Evolutionary conservation across 2,113 vertebrate genomes (phyloP), one percentile per base, ranked within the genome.

Genomic region (Embiotoca jacksoni): DNA sequence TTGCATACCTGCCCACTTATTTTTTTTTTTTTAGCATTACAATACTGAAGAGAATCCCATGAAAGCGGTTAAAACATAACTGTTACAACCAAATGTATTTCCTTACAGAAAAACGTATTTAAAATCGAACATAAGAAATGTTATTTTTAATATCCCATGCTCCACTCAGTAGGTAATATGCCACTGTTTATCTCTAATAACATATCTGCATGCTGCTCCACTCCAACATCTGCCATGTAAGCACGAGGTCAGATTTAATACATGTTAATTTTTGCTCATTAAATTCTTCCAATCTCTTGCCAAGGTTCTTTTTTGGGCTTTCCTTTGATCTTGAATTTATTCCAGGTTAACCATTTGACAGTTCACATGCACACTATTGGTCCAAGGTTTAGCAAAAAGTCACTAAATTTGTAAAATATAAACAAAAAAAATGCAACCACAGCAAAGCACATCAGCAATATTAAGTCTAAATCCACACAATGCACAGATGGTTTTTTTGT

Each of bases 261-360:
- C 93, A 95, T 95, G 94, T 92, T 94, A 93, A 94, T 95, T 95
- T 89, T 91, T 92, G 83, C 93, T 95, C 93, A 93, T 94, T 95
- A 94, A 93, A 91, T 92, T 87, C 83, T 74, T 90, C 79, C 92
- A 90, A 91, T 92, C 88, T 89, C 84, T 78, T 88, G 91, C 91
- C 92, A 93, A 88, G 86, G 77, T 92, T 92, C 90, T 88, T 91
- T 89, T 87, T 86, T 79, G 60, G 83, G 77, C 72, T 52, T 89
- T 90, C 68, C 92, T 95, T 95, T 95, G 94, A 95, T 95, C 93
- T 84, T 75, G 78, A 92, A 90, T 89, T 84, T 90, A 84, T 93
- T 93, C 85, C 92, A 94, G 92, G 91, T 93, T 92, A 91, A 88
- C 87, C 82, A 90, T 94, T 92, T 92, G 84, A 92, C 90, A 86